Conservation (phyloP, 2,113 vertebrate species). For the Oreochromis spilurus region DNA sequence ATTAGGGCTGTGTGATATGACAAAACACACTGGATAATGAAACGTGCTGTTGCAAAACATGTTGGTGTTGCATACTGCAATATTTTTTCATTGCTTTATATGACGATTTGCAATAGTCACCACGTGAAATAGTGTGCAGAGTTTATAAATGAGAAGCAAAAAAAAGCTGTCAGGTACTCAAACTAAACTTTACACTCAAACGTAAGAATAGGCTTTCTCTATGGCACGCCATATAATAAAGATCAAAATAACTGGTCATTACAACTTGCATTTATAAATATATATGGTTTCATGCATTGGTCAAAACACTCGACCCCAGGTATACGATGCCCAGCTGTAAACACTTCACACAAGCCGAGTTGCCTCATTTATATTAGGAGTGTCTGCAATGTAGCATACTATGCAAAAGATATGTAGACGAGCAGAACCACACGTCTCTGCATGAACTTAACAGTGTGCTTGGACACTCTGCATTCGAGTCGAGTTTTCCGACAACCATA, state of each 20-base stretch:
- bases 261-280: neutral
- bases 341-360: neutral
- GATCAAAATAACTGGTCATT: neutral
- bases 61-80: neutral
- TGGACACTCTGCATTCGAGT: neutral
- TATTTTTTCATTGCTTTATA: neutral
- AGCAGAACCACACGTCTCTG: neutral
- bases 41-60: neutral
- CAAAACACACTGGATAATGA: neutral
- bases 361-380: neutral
- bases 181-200: neutral
- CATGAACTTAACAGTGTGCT: neutral
- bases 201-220: neutral
- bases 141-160: neutral
- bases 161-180: neutral
- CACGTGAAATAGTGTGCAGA: neutral
- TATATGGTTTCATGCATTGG: neutral
- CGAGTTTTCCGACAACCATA: neutral
- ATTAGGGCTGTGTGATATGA: neutral
- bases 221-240: neutral
- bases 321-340: neutral
- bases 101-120: neutral
- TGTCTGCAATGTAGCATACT: neutral
- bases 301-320: neutral
- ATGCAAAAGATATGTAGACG: neutral